Percentiles rank a stretch among this genome's conserved stretches.
Evolutionary conservation across 2,888 invertebrate genomes (phyloP).

Genomic region (Anthophora plumipes): DNA sequence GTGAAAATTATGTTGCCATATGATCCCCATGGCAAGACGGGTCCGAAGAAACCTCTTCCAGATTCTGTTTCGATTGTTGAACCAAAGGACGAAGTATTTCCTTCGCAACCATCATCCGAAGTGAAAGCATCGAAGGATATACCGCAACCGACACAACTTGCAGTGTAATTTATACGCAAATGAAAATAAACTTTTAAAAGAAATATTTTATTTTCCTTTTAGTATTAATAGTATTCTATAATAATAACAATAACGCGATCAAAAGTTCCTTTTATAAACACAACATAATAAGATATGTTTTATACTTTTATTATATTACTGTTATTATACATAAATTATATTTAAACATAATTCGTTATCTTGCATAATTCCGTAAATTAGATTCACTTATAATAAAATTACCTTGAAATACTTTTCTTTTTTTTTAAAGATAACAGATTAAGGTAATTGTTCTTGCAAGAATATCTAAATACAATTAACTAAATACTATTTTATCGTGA

Average conservation of each 20-base stretch:
- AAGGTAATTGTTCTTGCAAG: conserved; percentile 3
- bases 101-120: conserved; percentile 90
- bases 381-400: neutral
- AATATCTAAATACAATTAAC: conserved; percentile 14
- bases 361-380: neutral
- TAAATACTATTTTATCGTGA: conserved; percentile 29
- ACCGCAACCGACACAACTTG: conserved; percentile 85
- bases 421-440: neutral
- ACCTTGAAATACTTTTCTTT: conserved; percentile 8
- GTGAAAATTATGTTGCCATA: conserved; percentile 99
- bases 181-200: conserved; percentile 64
- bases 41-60: conserved; percentile 98
- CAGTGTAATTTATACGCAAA: conserved; percentile 77
- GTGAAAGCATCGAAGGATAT: conserved; percentile 89
- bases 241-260: conserved; percentile 12
- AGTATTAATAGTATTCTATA: conserved; percentile 5
- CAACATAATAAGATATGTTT: conserved; percentile 13
- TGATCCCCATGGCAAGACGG: conserved; percentile 98
- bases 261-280: conserved; percentile 15
- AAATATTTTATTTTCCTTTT: conserved; percentile 17
- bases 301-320: conserved; percentile 39
- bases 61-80: conserved; percentile 98
- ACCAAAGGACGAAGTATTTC: conserved; percentile 96
- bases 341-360: conserved; percentile 13
- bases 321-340: conserved; percentile 26